Percentiles rank a stretch among this genome's conserved stretches.
These are phyloP conservation scores for Gandaritis pyraliata DNA, from an alignment of 2,888 invertebrate genomes.

Conservation along the genomic window DNA sequence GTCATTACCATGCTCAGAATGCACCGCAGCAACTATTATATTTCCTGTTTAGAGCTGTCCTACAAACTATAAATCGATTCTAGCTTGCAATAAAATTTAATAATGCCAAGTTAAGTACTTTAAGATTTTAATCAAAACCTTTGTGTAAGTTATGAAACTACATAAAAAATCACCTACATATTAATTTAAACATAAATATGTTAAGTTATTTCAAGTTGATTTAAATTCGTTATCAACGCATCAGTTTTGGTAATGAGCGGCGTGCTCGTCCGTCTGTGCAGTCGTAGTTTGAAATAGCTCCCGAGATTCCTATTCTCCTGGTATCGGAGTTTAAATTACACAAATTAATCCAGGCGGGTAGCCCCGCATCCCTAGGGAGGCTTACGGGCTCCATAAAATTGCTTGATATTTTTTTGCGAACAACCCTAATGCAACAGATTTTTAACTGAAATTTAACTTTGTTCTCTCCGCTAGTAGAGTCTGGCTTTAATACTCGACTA, in stretches of 20 bases:
- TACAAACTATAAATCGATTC: not conserved
- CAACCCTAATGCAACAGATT: constrained; percentile 28
- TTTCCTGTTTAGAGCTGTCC: not conserved
- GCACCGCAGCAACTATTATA: not conserved
- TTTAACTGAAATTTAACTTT: constrained; percentile 14
- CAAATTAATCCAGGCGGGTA: constrained; percentile 72
- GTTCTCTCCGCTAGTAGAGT: constrained; percentile 19
- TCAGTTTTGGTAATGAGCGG: constrained; percentile 17
- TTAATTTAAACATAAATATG: constrained; percentile 7
- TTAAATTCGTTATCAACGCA: constrained; percentile 10
- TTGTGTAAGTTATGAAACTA: constrained; percentile 8
- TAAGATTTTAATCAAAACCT: not conserved
- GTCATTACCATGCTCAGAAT: not conserved
- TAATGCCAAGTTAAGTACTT: constrained; percentile 1
- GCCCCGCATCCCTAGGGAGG: constrained; percentile 59
- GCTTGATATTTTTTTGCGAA: constrained; percentile 49
- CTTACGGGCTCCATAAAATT: constrained; percentile 50
- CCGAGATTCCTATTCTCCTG: constrained; percentile 70
- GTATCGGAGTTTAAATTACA: constrained; percentile 77
- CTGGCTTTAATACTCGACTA: constrained; percentile 24
- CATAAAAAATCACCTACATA: constrained; percentile 5
- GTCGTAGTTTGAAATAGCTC: constrained; percentile 54
- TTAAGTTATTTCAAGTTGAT: constrained; percentile 14
- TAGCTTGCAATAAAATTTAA: constrained; percentile 3
- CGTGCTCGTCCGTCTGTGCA: constrained; percentile 4